Conservation (phyloP, 2,113 vertebrate species). For the Hyperopisus bebe region DNA sequence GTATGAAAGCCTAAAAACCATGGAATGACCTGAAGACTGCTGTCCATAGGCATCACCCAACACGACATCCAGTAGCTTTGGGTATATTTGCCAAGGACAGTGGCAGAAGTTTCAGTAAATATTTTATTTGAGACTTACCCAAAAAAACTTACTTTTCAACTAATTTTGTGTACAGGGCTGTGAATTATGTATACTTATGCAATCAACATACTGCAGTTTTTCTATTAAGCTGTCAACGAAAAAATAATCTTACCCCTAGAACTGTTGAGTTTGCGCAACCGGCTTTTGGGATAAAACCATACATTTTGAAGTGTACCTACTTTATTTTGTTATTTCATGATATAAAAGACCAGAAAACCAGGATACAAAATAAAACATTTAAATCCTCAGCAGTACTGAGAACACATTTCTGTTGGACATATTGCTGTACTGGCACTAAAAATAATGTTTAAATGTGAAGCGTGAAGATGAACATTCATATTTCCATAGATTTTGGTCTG, state of each 20-base stretch:
- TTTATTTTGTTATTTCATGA: slow-evolving; percentile 24
- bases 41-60: background rate
- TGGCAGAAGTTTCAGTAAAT: background rate
- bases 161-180: background rate
- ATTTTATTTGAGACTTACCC: background rate
- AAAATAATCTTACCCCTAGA: background rate
- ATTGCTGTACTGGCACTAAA: background rate
- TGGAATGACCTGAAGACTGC: background rate
- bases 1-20: background rate
- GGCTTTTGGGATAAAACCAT: background rate
- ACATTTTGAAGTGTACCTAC: background rate
- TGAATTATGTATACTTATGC: background rate
- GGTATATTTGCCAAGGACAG: background rate
- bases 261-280: background rate
- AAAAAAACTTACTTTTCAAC: background rate
- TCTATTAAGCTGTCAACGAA: slow-evolving; percentile 3
- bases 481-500: slow-evolving; percentile 1
- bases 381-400: background rate
- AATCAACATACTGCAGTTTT: slow-evolving; percentile 3
- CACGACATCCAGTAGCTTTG: background rate
- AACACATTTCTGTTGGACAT: background rate
- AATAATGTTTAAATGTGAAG: background rate
- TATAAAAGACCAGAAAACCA: background rate
- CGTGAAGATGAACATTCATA: background rate
- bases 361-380: background rate